Evolutionary conservation across 1,140 invertebrate genomes (phyloP), one percentile per base, ranked within the genome.

Genomic region (Panagrolaimus sp.): DNA sequence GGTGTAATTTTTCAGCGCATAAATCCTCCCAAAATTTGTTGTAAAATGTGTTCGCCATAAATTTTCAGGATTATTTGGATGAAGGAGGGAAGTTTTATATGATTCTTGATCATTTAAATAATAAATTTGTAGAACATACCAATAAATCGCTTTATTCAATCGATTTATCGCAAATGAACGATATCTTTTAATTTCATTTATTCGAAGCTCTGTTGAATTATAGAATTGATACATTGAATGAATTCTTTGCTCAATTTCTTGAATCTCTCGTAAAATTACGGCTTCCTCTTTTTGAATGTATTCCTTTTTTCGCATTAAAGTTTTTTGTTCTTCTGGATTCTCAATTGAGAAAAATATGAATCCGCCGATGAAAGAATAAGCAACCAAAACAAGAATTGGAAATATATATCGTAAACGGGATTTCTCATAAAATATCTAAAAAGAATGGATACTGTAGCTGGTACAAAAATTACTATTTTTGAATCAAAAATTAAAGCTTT

Each of bases 21-120:
- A 52, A 67, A 81, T 81, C 24, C 81, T 64, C 12, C 80, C 79
- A 74, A 83, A 80, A 47, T 70, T 79, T 12, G 64, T 64, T 7
- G 65, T 65, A 65, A 83, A 81, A 69, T 83, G 77, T n/a, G 66
- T 32, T 47, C 69, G 63, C 77, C 79, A 82, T 17, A 76, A 28
- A n/a, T 67, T 38, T 32, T 82, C 80, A 10, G 80, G 81, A 63
- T 83, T 80, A 7, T 62, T 66, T 12, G 80, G 80, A 62, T 83
- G 80, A 9, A 82, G 71, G 26, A 63, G 78, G 69, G 72, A 68
- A 12, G 78, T 69, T 65, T 82, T 82, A 47, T 82, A 82, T 21
- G 65, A 80, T 68, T 82, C 79, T 45, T 82, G 80, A 55, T 82
- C 80, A 24, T 81, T 83, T 4, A 82, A 73, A 68, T 81, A 83